These are phyloP conservation scores for Pempheris klunzingeri DNA, from an alignment of 2,797 vertebrate species.

Conservation along the genomic window DNA sequence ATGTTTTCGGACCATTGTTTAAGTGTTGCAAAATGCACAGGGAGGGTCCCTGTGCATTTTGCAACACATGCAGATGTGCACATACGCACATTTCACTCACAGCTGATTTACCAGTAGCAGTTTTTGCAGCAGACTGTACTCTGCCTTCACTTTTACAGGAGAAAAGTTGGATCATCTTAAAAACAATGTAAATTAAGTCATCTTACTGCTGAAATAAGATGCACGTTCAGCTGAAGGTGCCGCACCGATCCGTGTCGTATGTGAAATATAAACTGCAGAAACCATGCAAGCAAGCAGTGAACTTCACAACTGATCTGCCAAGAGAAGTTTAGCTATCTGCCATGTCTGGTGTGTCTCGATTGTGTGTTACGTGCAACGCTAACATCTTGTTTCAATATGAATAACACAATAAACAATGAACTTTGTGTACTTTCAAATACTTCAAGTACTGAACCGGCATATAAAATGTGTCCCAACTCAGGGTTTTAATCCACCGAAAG, in stretches of 20 bases:
- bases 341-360: not conserved
- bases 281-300: constrained; percentile 11
- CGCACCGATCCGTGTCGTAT: not conserved
- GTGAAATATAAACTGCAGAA: constrained; percentile 11
- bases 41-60: constrained; percentile 16
- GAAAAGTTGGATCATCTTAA: constrained; percentile 4
- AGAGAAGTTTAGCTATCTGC: not conserved
- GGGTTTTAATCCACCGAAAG: not conserved
- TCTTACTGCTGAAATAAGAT: constrained; percentile 5
- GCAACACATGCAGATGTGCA: constrained; percentile 3
- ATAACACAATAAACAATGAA: constrained; percentile 7
- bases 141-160: constrained; percentile 6
- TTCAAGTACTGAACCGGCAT: not conserved
- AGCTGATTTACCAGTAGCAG: not conserved
- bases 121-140: not conserved
- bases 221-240: not conserved
- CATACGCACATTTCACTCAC: not conserved
- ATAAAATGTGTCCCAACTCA: not conserved
- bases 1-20: constrained; percentile 13
- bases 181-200: not conserved
- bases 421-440: not conserved
- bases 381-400: not conserved
- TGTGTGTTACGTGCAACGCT: not conserved
- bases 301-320: constrained; percentile 12
- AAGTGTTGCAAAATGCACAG: too few relatives aligned